A percentile compares a stretch with the other conserved stretches of the same genome.
phyloP scores from a whole-genome alignment of 2,113 vertebrate species.

The Rhinichthys klamathensis region DNA sequence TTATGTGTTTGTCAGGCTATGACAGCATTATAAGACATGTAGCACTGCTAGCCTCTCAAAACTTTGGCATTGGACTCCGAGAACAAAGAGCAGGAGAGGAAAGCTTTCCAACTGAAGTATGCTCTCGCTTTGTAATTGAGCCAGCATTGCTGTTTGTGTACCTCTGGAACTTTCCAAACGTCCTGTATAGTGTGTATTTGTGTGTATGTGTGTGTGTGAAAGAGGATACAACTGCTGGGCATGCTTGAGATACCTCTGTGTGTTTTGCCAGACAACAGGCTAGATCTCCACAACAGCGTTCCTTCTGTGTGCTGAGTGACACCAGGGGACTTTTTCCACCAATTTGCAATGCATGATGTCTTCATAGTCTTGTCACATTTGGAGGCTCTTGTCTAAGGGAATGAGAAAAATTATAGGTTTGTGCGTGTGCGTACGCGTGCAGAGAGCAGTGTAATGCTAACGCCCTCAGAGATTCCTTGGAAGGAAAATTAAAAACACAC shows the following conservation, averaged over 20 bases:
- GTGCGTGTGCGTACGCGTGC: neutral
- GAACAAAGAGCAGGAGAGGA: constrained; percentile 8
- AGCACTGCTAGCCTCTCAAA: neutral
- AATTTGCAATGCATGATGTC: constrained; percentile 19
- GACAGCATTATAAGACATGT: neutral
- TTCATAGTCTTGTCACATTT: constrained; percentile 31
- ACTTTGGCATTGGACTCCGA: neutral
- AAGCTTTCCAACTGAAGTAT: neutral
- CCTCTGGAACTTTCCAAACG: constrained; percentile 2
- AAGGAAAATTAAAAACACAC: constrained; percentile 34
- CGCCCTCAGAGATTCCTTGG: constrained; percentile 14
- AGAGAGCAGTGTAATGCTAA: neutral
- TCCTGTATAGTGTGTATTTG: constrained; percentile 5
- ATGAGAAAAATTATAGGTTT: constrained; percentile 28
- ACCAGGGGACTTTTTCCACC: constrained; percentile 20
- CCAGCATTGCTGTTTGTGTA: constrained; percentile 15
- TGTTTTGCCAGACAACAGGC: constrained; percentile 41
- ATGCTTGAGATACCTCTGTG: constrained; percentile 36
- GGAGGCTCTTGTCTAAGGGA: constrained; percentile 4
- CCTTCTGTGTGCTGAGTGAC: constrained; percentile 3
- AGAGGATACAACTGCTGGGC: constrained; percentile 3
- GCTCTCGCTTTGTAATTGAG: constrained; percentile 1
- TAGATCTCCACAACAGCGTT: constrained; percentile 36
- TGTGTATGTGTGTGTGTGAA: constrained; percentile 19
- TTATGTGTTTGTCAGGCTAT: constrained; percentile 8